phyloP scores from a whole-genome alignment of 1,140 invertebrate species.

The Alviniconcha marisindica region DNA sequence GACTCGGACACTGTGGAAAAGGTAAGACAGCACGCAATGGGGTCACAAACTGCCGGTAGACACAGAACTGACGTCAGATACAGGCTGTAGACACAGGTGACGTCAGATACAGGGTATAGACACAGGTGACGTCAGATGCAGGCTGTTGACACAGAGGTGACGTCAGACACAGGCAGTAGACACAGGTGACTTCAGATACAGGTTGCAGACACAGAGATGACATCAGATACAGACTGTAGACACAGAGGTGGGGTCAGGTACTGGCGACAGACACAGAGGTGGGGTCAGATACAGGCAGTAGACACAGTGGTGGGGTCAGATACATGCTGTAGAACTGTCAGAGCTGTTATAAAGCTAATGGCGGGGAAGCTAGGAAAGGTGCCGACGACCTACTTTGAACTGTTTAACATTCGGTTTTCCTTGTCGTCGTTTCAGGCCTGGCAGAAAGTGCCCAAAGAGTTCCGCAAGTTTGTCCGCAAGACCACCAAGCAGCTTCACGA shows the following conservation, averaged over 20 bases:
- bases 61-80: too few species aligned
- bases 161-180: not conserved
- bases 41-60: too few species aligned
- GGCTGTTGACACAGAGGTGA: not conserved
- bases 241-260: not conserved
- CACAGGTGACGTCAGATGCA: not conserved
- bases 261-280: not conserved
- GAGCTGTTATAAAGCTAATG: not conserved
- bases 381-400: not conserved
- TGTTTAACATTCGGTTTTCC: too few species aligned
- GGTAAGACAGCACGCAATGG: not conserved
- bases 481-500: slow-evolving; percentile 13
- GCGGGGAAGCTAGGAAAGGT: not conserved
- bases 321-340: not conserved
- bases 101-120: not conserved
- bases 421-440: not conserved
- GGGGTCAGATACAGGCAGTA: not conserved
- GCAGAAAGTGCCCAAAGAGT: slow-evolving; percentile 9
- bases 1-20: not conserved
- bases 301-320: too few species aligned
- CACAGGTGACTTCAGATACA: not conserved
- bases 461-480: slow-evolving; percentile 26
- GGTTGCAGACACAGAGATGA: too few species aligned
- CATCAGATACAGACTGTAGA: too few species aligned
- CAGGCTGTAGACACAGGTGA: not conserved